A percentile compares a stretch with the other conserved stretches of the same genome.
Evolutionary conservation across 2,888 invertebrate genomes (phyloP).

Genomic region (Trachelus tabidus): DNA sequence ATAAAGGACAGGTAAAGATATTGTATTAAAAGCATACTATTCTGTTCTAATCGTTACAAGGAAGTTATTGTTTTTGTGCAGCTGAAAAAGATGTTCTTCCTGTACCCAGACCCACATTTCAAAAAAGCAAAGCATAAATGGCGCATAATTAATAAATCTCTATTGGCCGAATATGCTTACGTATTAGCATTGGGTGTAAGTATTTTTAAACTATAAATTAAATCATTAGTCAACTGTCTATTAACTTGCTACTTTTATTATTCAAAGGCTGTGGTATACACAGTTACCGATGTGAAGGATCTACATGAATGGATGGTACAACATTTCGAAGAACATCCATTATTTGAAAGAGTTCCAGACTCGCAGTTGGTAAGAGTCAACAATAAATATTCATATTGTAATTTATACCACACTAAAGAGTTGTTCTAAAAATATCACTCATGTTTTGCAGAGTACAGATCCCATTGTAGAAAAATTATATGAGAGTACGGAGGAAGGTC

Average conservation of each 20-base stretch:
- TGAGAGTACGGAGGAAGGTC: conserved; percentile 96
- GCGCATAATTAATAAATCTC: conserved; percentile 94
- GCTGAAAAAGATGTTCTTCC: conserved; percentile 96
- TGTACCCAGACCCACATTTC: conserved; percentile 99
- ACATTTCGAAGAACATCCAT: conserved; percentile 90
- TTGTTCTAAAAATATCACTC: not conserved
- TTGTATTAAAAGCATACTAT: conserved; percentile 10
- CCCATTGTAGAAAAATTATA: conserved; percentile 89
- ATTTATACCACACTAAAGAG: not conserved
- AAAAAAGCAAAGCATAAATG: conserved; percentile 99
- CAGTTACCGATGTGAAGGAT: conserved; percentile 97
- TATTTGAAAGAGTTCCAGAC: conserved; percentile 82
- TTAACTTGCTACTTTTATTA: conserved; percentile 38
- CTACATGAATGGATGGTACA: conserved; percentile 96
- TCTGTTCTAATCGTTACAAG: not conserved
- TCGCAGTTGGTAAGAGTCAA: conserved; percentile 77
- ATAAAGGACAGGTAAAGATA: conserved; percentile 84
- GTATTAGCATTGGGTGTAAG: conserved; percentile 84
- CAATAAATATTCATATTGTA: not conserved
- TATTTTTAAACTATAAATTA: conserved; percentile 23
- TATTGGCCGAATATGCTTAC: conserved; percentile 98
- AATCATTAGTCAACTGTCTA: conserved; percentile 6
- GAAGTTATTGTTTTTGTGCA: conserved; percentile 63
- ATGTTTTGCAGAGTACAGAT: conserved; percentile 76
- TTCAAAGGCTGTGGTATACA: conserved; percentile 87